phyloP scores from a whole-genome alignment of 2,888 invertebrate species.

The Trissolcus brochymenae region DNA sequence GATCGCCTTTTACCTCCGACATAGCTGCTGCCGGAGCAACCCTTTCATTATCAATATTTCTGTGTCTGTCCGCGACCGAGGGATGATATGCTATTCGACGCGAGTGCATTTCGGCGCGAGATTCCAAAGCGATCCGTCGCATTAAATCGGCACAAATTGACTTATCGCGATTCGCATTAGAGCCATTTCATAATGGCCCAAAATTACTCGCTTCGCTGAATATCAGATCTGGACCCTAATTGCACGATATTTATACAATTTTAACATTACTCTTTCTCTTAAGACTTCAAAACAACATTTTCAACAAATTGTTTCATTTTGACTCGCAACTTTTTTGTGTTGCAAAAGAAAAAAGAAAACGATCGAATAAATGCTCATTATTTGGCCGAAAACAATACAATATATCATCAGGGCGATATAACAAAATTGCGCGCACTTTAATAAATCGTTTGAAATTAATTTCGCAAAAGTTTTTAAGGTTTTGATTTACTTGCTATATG shows the following conservation, averaged over 20 bases:
- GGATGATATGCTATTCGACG: constrained; percentile 45
- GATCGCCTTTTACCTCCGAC: constrained; percentile 50
- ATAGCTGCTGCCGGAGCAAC: constrained; percentile 60
- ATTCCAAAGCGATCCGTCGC: constrained; percentile 36
- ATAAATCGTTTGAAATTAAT: constrained; percentile 32
- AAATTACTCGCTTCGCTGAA: constrained; percentile 25
- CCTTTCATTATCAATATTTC: constrained; percentile 65
- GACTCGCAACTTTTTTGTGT: not conserved
- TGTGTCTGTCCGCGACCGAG: constrained; percentile 61
- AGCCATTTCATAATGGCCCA: constrained; percentile 37
- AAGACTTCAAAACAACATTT: too few species aligned
- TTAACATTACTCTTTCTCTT: not conserved
- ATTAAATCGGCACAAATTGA: constrained; percentile 44
- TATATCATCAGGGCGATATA: constrained; percentile 11
- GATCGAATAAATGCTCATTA: not conserved
- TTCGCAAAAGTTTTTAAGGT: constrained; percentile 24
- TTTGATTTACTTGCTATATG: constrained; percentile 29
- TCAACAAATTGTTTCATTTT: not conserved
- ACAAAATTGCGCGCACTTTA: constrained; percentile 9
- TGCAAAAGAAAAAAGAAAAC: not conserved
- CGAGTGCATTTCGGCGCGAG: constrained; percentile 26
- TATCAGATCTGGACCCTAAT: constrained; percentile 14
- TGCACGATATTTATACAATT: not conserved
- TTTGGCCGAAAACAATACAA: constrained; percentile 5
- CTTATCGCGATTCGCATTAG: constrained; percentile 48